A percentile compares a stretch with the other conserved stretches of the same genome.
Conservation (phyloP, 2,113 vertebrate genomes). For the Verasper variegatus region DNA sequence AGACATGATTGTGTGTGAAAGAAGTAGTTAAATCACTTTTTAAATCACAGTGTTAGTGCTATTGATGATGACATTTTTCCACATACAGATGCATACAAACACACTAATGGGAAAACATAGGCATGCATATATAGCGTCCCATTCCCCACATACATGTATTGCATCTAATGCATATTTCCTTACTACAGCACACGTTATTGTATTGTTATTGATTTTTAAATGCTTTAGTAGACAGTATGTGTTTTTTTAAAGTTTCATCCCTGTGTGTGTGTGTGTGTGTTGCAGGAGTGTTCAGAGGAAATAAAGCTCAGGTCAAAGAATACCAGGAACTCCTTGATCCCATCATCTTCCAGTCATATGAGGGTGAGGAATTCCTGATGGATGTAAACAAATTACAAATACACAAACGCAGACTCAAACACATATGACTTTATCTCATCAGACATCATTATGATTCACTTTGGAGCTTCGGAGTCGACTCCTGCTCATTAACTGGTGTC, state of each 20-base stretch:
- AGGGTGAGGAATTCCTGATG: constrained; percentile 82
- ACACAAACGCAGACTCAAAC: not conserved
- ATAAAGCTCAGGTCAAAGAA: constrained; percentile 91
- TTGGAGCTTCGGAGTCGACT: not conserved
- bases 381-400: not conserved
- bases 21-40: no score
- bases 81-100: no score
- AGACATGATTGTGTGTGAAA: no score
- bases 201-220: no score
- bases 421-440: not conserved
- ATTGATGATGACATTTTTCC: no score
- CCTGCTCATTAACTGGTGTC: constrained; percentile 32
- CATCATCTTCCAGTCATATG: constrained; percentile 89
- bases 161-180: not conserved
- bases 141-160: not conserved
- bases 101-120: no score
- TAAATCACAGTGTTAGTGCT: no score
- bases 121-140: no score
- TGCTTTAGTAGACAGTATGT: no score
- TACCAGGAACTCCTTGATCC: constrained; percentile 91
- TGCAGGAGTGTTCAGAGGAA: constrained; percentile 92
- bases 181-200: not conserved
- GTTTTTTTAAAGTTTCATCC: no score
- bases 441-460: constrained; percentile 4
- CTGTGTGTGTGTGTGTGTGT: constrained; percentile 29